Conservation (phyloP, 2,797 vertebrate species). For the Cyprinella venusta region DNA sequence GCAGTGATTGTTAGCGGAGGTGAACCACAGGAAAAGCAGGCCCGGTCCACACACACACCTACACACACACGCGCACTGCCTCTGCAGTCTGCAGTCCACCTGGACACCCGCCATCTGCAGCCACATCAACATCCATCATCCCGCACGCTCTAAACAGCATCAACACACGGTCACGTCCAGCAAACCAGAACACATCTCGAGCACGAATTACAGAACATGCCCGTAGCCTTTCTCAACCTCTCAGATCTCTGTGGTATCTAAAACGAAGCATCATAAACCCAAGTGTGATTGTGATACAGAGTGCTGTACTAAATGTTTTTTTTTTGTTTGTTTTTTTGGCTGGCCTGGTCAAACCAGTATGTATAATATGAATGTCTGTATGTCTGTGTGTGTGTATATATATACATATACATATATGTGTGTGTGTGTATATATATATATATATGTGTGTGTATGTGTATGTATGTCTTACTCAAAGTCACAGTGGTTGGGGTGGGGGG, state of each 20-base stretch:
- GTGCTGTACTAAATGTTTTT: neutral
- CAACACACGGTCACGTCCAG: slow-evolving; percentile 30
- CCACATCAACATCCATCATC: slow-evolving; percentile 54
- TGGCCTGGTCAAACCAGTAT: neutral
- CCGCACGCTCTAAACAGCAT: slow-evolving; percentile 33
- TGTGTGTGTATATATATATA: too few species aligned
- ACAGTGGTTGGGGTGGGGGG: neutral
- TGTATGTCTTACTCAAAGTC: neutral
- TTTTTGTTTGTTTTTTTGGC: neutral
- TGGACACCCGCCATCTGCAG: slow-evolving; percentile 50
- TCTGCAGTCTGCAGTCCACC: slow-evolving; percentile 34
- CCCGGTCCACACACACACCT: neutral
- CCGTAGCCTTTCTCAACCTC: slow-evolving; percentile 18
- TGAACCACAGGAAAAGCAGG: slow-evolving; percentile 32
- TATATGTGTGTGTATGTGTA: too few species aligned
- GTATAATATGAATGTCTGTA: too few species aligned
- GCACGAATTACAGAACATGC: slow-evolving; percentile 25
- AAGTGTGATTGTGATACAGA: neutral
- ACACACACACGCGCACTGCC: neutral
- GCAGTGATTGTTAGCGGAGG: slow-evolving; percentile 38
- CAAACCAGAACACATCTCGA: slow-evolving; percentile 35
- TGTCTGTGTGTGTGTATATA: too few species aligned
- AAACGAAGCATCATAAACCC: slow-evolving; percentile 25
- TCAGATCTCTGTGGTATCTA: slow-evolving; percentile 18
- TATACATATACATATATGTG: too few species aligned